Evolutionary conservation across 2,797 vertebrate genomes (phyloP), one percentile per base, ranked within the genome.

Genomic region (Liasis olivaceus): DNA sequence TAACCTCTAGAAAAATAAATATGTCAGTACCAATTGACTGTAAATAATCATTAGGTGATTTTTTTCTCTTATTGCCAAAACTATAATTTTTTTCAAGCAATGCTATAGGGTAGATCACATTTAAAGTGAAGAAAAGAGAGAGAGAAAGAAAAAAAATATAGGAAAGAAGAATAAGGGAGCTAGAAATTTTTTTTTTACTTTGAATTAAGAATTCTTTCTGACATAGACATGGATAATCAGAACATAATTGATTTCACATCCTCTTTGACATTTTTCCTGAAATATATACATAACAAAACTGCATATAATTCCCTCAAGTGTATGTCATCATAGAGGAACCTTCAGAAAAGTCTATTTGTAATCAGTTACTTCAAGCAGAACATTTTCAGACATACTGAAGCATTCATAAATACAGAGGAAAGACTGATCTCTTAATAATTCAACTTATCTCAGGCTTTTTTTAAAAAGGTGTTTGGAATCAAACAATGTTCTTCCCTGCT

Each of bases 341-440:
- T 95, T 96, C 95, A 92, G 92, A 96, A 97, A 96, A 91, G 91
- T 96, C 95, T 97, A 14, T 94, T 97, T 96, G 90, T 94, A 93
- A 96, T 95, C 94, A 93, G 95, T 36, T 90, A 94, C 93, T 96
- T 95, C n/a, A 95, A 96, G 94, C 90, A 94, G 93, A 93, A 95
- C 95, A 95, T 95, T 94, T 96, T 95, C 95, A 96, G 94, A 86
- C 63, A 59, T 91, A 88, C 62, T 90, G 89, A 92, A 92, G 86
- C 96, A 92, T 91, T 95, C 95, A 93, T 47, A 90, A 60, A 88
- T 95, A 63, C 88, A 95, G 90, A 95, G 93, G 90, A 96, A 96
- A 96, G 15, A 0, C 42, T 56, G 14, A 15, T 20, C 85, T 93
- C 92, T 95, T 91, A 95, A 95, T 96, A 96, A 96, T 96, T 95